Base-by-base conservation (phyloP, 2,113 vertebrate species). In the Cercopithecus mona region DNA sequence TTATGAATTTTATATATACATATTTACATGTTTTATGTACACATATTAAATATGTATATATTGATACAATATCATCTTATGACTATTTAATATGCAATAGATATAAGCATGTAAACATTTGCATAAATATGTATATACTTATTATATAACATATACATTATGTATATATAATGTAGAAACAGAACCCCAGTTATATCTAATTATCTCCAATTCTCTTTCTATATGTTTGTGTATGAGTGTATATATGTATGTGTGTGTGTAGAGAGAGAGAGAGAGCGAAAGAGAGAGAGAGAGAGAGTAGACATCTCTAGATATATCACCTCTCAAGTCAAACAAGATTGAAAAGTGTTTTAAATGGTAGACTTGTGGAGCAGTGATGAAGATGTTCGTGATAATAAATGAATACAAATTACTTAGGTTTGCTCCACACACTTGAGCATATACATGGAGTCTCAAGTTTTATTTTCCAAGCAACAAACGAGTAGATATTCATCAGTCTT, bases 241-340 rank as follows among this genome's bases (percentile, higher is more conserved):
- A 2, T 59, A 4, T 59, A 2, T 13, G 61, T 27, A 4, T 61
- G 59, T 20, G 25, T 61, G 59, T 61, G 7, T 61, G 0, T n/a
- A 30, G 1, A 35, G 0, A 35, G 0, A 68, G 14, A 61, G 25
- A 13, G 10, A 30, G 1, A 35, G 0, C 17, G 0, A 68, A 6
- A 61, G 25, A 13, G 10, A 59, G 59, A 57, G 2, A 57, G 22
- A 57, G 3, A 59, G 57, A 64, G 12, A 30, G 61, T 30, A 64
- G 61, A 64, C 27, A 64, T 30, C 61, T 64, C 6, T n/a, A 20
- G 9, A 35, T 70, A 0, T 5, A 85, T 43, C 45, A 80, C 23
- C 22, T 82, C 38, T 87, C 6, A 81, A 22, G 73, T 59, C n/a
- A 83, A 90, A 48, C 10, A 83, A 83, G 10, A 79, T 87, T 75